Conservation (phyloP, 2,797 vertebrate genomes). For the Parotocinclus haroldoi region DNA sequence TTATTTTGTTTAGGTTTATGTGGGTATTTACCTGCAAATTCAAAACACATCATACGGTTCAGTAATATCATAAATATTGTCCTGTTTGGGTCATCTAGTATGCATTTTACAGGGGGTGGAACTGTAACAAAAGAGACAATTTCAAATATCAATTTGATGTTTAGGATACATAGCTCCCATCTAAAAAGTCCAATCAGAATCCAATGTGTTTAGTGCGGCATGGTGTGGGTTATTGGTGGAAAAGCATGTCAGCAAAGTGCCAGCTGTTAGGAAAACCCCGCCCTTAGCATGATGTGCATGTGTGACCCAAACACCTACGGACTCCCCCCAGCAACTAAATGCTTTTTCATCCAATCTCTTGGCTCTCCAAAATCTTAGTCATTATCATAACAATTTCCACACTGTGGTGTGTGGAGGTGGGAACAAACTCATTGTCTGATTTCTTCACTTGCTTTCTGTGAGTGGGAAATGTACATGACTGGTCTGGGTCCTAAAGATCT, state of each 20-base stretch:
- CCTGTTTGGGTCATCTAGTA: no score
- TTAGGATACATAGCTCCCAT: no score
- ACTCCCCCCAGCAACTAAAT: constrained; percentile 24
- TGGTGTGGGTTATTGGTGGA: background rate
- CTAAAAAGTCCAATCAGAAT: no score
- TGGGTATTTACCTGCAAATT: no score
- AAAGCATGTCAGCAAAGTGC: constrained; percentile 5
- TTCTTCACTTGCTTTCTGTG: constrained; percentile 24
- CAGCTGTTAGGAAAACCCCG: constrained; percentile 40
- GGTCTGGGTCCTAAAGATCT: constrained; percentile 17
- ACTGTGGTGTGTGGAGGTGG: constrained; percentile 58
- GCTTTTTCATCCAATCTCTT: constrained; percentile 51
- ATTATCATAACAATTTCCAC: constrained; percentile 69
- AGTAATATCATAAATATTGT: no score
- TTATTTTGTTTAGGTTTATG: no score
- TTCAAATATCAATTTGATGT: no score
- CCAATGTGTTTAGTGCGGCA: background rate
- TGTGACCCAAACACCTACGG: constrained; percentile 44
- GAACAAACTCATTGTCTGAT: constrained; percentile 58
- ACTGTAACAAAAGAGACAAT: no score
- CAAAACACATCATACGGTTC: no score
- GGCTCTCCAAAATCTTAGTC: constrained; percentile 54
- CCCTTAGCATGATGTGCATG: constrained; percentile 32
- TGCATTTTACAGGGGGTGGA: no score
- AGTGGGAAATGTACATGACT: constrained; percentile 26